Conservation (phyloP, 2,888 invertebrate genomes). For the Yponomeuta malinellus region DNA sequence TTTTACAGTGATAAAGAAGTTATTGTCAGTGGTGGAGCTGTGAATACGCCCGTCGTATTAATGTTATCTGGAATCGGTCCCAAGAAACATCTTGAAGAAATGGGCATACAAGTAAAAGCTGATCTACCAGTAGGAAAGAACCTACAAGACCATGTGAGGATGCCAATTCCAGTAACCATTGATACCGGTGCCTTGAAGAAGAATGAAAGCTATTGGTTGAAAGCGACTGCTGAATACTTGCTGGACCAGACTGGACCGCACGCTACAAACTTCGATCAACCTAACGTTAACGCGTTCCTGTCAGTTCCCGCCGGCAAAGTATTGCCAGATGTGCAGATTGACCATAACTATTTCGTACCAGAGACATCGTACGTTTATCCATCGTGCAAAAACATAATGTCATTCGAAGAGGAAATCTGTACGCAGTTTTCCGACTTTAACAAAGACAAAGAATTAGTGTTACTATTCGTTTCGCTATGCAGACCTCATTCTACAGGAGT, state of each 20-base stretch:
- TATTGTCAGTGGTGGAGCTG: slow-evolving; percentile 54
- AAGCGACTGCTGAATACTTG: slow-evolving; percentile 56
- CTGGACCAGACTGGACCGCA: slow-evolving; percentile 56
- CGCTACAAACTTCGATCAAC: slow-evolving; percentile 59
- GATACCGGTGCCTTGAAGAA: slow-evolving; percentile 45
- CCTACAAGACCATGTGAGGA: slow-evolving; percentile 65
- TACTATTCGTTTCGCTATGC: slow-evolving; percentile 57
- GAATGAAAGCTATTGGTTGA: slow-evolving; percentile 47
- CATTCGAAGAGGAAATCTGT: slow-evolving; percentile 50
- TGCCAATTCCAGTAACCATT: slow-evolving; percentile 54
- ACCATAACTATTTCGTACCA: slow-evolving; percentile 60
- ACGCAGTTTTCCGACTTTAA: slow-evolving; percentile 52
- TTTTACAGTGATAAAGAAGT: slow-evolving; percentile 52
- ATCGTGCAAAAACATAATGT: slow-evolving; percentile 47
- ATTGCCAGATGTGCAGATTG: slow-evolving; percentile 61
- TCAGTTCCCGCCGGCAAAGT: slow-evolving; percentile 43
- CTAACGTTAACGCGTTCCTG: slow-evolving; percentile 60
- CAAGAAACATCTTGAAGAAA: slow-evolving; percentile 39
- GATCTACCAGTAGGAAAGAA: slow-evolving; percentile 61
- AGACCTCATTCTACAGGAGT: slow-evolving; percentile 55
- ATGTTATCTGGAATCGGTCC: slow-evolving; percentile 63
- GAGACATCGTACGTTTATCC: slow-evolving; percentile 51
- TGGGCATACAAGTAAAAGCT: slow-evolving; percentile 40
- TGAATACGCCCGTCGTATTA: slow-evolving; percentile 54
- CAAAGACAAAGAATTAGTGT: slow-evolving; percentile 49